Percentiles rank a stretch among this genome's conserved stretches.
These are phyloP conservation scores for Myiagra hebetior DNA, from an alignment of 2,113 vertebrate genomes.

Conservation along the genomic window DNA sequence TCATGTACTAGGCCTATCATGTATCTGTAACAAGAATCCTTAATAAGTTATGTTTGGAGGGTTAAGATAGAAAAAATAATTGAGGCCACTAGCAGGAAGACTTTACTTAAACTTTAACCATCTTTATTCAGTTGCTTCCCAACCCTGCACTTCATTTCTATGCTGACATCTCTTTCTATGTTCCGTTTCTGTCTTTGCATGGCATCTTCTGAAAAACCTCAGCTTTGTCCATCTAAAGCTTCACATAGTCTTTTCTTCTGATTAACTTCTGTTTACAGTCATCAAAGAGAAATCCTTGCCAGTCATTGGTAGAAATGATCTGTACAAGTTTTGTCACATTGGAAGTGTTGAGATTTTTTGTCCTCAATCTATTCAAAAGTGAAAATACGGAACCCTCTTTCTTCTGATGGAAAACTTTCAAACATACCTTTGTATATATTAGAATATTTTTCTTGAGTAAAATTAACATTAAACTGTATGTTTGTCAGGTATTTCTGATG, in stretches of 20 bases:
- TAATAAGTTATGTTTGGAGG: background rate
- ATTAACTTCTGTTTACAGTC: background rate
- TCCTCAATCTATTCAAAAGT: background rate
- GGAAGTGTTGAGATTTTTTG: background rate
- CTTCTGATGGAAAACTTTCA: background rate
- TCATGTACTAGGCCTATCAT: background rate
- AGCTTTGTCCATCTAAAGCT: background rate
- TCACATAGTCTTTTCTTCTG: background rate
- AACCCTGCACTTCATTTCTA: background rate
- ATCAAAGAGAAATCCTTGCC: background rate
- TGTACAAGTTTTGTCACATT: background rate
- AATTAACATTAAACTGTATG: background rate
- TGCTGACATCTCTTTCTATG: background rate
- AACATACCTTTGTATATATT: background rate
- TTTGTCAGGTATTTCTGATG: background rate
- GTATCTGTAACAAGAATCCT: background rate
- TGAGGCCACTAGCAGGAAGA: background rate
- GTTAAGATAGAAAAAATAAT: background rate
- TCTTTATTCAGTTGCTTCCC: background rate
- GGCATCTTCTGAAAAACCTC: background rate
- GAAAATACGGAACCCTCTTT: accelerated
- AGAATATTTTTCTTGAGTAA: background rate
- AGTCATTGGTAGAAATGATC: background rate
- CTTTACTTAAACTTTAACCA: background rate
- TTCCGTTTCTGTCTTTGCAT: background rate